Conservation (phyloP, 2,888 invertebrate genomes). For the Orthosia incerta region DNA sequence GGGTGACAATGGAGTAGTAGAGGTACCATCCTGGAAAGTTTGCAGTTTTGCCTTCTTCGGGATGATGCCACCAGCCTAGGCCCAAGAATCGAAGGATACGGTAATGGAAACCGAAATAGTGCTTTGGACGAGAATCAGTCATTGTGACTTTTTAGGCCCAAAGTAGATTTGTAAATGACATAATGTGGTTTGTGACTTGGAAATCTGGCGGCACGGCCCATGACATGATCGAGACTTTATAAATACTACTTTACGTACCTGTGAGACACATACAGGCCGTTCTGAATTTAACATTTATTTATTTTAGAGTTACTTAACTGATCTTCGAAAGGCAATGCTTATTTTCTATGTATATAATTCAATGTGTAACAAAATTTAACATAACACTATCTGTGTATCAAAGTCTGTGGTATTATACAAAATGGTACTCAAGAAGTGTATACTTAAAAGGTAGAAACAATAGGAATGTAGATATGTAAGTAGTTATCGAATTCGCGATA, state of each 20-base stretch:
- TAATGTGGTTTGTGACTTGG: constrained; percentile 10
- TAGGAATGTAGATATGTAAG: constrained; percentile 4
- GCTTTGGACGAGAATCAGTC: constrained; percentile 73
- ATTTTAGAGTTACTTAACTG: not conserved
- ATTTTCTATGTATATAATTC: too few species aligned
- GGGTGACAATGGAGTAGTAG: constrained; percentile 83
- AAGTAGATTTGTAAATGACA: constrained; percentile 34
- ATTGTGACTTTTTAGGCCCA: constrained; percentile 49
- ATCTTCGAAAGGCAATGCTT: not conserved
- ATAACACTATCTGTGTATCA: too few species aligned
- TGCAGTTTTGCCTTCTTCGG: constrained; percentile 80
- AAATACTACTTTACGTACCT: constrained; percentile 25
- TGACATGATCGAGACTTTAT: constrained; percentile 29
- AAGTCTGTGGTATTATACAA: not conserved
- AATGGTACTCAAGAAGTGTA: too few species aligned
- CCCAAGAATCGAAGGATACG: constrained; percentile 82
- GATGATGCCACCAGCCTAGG: constrained; percentile 88
- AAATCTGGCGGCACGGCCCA: not conserved
- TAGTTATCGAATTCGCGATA: constrained; percentile 21
- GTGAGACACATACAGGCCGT: constrained; percentile 54
- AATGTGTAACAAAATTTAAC: too few species aligned
- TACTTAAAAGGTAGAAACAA: not conserved
- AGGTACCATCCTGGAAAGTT: constrained; percentile 85
- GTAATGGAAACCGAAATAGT: constrained; percentile 83
- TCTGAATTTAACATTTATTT: constrained; percentile 1